These are phyloP conservation scores for Bugulina stolonifera DNA, from an alignment of 2,888 invertebrate species.

Conservation along the genomic window DNA sequence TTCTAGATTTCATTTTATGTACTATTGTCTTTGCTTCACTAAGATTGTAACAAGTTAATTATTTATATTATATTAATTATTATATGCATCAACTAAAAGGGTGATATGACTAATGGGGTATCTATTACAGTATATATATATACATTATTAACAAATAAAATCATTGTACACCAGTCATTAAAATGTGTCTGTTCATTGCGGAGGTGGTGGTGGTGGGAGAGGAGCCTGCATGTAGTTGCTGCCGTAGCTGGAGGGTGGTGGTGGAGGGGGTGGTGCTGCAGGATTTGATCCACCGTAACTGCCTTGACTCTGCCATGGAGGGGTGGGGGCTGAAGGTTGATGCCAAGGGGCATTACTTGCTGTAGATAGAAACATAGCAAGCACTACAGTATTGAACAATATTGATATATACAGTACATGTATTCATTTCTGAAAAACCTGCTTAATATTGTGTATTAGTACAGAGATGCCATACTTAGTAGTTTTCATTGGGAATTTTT, in stretches of 20 bases:
- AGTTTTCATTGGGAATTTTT: no score
- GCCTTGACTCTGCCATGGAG: conserved; percentile 50
- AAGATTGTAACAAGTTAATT: background rate
- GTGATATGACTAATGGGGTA: background rate
- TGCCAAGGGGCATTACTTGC: conserved; percentile 6
- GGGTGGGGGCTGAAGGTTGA: conserved; percentile 29
- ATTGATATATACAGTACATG: background rate
- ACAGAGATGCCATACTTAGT: no score
- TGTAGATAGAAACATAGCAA: background rate
- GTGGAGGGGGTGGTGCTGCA: conserved; percentile 46
- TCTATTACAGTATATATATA: background rate
- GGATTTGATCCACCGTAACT: conserved; percentile 40
- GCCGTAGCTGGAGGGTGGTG: conserved; percentile 32
- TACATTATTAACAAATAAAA: background rate
- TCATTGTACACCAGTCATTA: background rate
- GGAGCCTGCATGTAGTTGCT: background rate
- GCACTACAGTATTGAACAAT: background rate
- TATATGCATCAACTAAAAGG: background rate
- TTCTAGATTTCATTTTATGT: background rate
- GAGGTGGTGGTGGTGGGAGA: conserved; percentile 12
- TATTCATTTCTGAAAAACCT: background rate
- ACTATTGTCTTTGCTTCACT: background rate
- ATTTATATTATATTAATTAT: no score
- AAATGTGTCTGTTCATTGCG: background rate
- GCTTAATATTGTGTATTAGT: background rate